Conservation (phyloP, 2,113 vertebrate genomes). For the Acanthisitta chloris region DNA sequence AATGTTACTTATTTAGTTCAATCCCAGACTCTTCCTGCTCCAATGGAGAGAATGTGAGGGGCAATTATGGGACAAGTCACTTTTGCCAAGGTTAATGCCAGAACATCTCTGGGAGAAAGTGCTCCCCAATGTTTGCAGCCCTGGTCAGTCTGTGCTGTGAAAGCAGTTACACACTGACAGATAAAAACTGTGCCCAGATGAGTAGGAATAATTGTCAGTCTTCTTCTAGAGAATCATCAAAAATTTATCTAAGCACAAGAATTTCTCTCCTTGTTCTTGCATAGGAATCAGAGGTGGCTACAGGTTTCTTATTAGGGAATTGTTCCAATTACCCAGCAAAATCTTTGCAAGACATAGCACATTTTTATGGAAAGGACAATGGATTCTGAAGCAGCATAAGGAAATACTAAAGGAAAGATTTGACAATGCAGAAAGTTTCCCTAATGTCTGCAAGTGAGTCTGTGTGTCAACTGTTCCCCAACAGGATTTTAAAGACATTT, state of each 20-base stretch:
- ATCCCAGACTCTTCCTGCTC: not conserved
- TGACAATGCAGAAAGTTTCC: not conserved
- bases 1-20: not conserved
- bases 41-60: not conserved
- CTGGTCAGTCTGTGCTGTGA: not conserved
- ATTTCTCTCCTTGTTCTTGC: not conserved
- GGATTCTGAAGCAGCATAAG: not conserved
- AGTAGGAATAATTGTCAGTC: not conserved
- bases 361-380: not conserved
- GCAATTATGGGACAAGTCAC: not conserved
- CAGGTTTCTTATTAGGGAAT: not conserved
- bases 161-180: not conserved
- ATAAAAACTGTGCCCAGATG: not conserved
- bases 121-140: not conserved
- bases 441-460: not conserved
- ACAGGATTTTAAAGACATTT: not conserved
- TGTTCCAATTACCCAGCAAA: not conserved
- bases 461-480: not conserved
- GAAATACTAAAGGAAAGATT: not conserved
- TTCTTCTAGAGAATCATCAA: not conserved
- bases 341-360: not conserved
- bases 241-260: not conserved
- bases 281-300: not conserved
- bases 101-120: not conserved
- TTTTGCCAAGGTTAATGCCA: not conserved